Base-by-base conservation (phyloP, 2,113 vertebrate species). In the Otus sunia region DNA sequence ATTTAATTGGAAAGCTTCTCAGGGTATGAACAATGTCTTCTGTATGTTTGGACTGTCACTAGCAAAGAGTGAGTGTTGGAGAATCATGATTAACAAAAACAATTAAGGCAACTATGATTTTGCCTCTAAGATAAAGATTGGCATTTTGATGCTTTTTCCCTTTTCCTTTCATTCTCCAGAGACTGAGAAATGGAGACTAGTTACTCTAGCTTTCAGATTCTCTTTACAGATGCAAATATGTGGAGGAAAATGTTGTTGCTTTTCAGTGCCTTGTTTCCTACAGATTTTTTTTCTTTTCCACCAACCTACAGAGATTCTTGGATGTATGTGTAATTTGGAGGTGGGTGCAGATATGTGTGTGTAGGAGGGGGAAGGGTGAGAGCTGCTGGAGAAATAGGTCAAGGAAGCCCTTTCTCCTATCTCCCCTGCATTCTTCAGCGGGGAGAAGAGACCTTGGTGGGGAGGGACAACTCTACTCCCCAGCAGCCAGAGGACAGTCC, bases 261-360 rank as follows among this genome's bases (percentile, higher is more conserved):
- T 91, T 91, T 87, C 43, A n/a, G 52, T 25, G 39, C 53, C 47
- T 92, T 12, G 3, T 91, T 91, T 82, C 71, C 58, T 90, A 45
- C 45, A 37, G 67, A 10, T 50, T 18, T 60, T 52, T 83, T 78
- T 73, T 67, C n/a, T 59, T 71, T 34, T 47, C 41, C 12, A 5
- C 36, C 87, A 82, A 5, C 85, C 78, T 88, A 74, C 88, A 69
- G 87, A 94, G 85, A 96, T 97, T 97, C 92, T 95, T 94, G 87
- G 49, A 75, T 86, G 85, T 79, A 1, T 92, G 66, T 81, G 87
- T 96, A 95, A 95, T 92, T 90, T 79, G 93, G 87, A 82, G 90
- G 84, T 96, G 92, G 87, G 74, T 83, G 93, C 68, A 95, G 96
- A 95, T 96, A 91, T 66, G 21, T 68, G 34, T 45, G 36, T 75